phyloP scores from a whole-genome alignment of 2,888 invertebrate species.

The Heteromyza rotundicornis region DNA sequence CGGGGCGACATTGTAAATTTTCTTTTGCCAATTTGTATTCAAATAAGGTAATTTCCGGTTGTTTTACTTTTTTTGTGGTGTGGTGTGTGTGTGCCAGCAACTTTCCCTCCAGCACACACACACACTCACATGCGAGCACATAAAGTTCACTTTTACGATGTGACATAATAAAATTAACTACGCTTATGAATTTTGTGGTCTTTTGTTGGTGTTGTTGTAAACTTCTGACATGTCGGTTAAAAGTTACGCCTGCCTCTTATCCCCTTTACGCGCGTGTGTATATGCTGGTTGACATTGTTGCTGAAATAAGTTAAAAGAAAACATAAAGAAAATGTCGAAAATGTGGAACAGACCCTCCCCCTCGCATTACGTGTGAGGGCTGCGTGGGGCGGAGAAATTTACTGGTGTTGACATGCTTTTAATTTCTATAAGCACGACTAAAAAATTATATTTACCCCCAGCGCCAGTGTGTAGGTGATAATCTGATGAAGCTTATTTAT shows the following conservation, averaged over 20 bases:
- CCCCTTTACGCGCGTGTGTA: no score
- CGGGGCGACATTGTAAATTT: no score
- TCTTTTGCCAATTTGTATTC: slow-evolving; percentile 17
- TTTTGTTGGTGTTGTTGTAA: not conserved
- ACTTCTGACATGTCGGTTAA: no score
- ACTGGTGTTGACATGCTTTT: not conserved
- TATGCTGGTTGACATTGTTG: no score
- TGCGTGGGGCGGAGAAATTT: not conserved
- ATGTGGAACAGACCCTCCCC: no score
- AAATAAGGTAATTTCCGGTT: slow-evolving; percentile 14
- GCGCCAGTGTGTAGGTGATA: no score
- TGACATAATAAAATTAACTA: slow-evolving; percentile 14
- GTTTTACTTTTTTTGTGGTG: not conserved
- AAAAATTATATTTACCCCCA: not conserved
- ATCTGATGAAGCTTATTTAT: no score
- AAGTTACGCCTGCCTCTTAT: no score
- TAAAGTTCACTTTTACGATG: slow-evolving; percentile 13
- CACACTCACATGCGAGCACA: not conserved
- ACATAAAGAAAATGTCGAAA: no score
- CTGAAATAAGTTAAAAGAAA: no score
- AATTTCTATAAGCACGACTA: not conserved
- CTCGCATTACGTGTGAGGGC: no score
- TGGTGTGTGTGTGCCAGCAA: not conserved
- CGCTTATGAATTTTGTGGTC: slow-evolving; percentile 14
- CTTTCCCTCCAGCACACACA: no score